Base-by-base conservation (phyloP, 1,140 invertebrate species). In the Bombus superbus region DNA sequence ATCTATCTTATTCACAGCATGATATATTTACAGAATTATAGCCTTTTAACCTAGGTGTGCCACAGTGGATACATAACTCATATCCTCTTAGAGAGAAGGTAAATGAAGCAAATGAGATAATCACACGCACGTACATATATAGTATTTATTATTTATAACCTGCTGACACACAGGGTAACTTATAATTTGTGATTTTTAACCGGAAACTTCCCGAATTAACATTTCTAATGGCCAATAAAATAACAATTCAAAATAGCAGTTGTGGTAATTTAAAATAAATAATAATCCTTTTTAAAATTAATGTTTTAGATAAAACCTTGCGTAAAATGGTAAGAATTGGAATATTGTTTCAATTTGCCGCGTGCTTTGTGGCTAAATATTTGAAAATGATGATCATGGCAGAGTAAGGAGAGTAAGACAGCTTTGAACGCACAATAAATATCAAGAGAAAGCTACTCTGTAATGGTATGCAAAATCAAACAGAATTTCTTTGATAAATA, bases 401-500 rank as follows among this genome's bases (percentile, higher is more conserved):
- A n/a, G 40, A 62, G 25, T 32, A 82, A 82, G 32, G 32, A 74
- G 57, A 82, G 35, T 75, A 35, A 44, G 32, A 75, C 71, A 35
- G 35, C 47, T 44, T 35, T 18, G 73, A 73, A 40, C 22, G 22
- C 25, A 22, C 25, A 28, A 73, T 74, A 73, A 42, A 71, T 9
- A 68, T 35, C 8, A 35, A 68, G 18, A 3, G 1, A 22, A 35
- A 68, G 1, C 2, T 80, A 53, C 38, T 35, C 8, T 38, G 44
- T 22, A 72, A 81, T 57, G 9, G 22, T 15, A 18, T 47, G 15
- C n/a, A 5, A 35, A 44, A 10, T 35, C 13, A 22, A 64, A n/a
- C 28, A 1, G 11, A 62, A n/a, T 62, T 62, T 62, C 11, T 62
- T 62, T 62, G 11, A 62, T n/a, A 62, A 62, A 62, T 62, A 62